phyloP scores from a whole-genome alignment of 2,888 invertebrate genomes.

The Herminia tarsipennalis region DNA sequence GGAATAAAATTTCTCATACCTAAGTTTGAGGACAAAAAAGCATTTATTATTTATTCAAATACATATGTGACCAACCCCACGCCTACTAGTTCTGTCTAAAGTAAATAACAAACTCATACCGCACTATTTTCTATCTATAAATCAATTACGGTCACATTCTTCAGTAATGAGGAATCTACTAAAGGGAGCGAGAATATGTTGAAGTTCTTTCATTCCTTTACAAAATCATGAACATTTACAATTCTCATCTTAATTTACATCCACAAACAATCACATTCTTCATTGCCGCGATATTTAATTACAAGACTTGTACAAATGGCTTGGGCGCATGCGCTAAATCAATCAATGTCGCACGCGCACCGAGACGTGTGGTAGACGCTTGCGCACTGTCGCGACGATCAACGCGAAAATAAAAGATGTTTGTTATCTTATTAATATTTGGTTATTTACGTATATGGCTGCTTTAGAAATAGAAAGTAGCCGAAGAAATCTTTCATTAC shows the following conservation, averaged over 20 bases:
- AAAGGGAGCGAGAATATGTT: too few relatives aligned
- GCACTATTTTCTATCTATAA: neutral
- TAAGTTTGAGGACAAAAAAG: too few relatives aligned
- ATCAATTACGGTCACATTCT: too few relatives aligned
- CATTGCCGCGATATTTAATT: conserved; percentile 42
- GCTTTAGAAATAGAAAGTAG: too few relatives aligned
- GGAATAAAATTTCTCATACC: too few relatives aligned
- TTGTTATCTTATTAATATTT: neutral
- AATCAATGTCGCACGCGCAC: conserved; percentile 40
- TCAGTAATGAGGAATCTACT: too few relatives aligned
- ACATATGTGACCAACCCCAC: too few relatives aligned
- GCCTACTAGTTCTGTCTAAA: neutral
- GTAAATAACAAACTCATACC: neutral
- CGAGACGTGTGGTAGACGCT: conserved; percentile 17
- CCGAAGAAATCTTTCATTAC: too few relatives aligned
- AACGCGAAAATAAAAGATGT: neutral
- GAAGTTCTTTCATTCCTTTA: neutral
- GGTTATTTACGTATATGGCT: too few relatives aligned
- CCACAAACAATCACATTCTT: conserved; percentile 30
- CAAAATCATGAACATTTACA: neutral
- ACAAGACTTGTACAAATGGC: conserved; percentile 52
- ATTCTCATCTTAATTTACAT: conserved; percentile 12
- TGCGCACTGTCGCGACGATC: conserved; percentile 19
- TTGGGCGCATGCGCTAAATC: conserved; percentile 44
- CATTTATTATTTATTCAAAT: too few relatives aligned